Evolutionary conservation across 2,888 invertebrate genomes (phyloP), one percentile per base, ranked within the genome.

Genomic region (Polyommatus iphigenia): DNA sequence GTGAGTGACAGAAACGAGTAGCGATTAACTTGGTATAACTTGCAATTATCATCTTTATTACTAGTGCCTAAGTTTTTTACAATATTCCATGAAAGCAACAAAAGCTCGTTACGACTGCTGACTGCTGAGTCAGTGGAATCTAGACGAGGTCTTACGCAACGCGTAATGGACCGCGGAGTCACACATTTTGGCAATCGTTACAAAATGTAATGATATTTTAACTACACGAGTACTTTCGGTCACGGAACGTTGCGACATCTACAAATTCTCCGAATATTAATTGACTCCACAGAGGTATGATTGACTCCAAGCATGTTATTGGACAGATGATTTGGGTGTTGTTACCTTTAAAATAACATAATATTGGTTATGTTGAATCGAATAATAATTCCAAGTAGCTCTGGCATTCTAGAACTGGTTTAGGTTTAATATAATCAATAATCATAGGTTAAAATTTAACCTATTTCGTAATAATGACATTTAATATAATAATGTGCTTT

Each of bases 151-250:
- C n/a, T 72, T 41, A 8, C 72, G 41, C 36, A 72, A 72, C 72
- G 8, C 8, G 20, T 41, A 72, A 72, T 41, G 8, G 41, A 36
- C 36, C 72, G 10, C 36, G 20, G 32, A 72, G 41, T 20, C 36
- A 41, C 41, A 41, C 8, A 41, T 41, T 72, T 72, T 72, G 72
- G 72, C 72, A 72, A 72, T 72, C 72, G 72, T 73, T 73, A 73
- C 73, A 20, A 73, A 46, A 73, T 20, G 3, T 36, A 71, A 32
- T 71, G 71, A 3, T 71, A 41, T 36, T 72, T 36, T 72, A 72
- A 72, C 41, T n/a, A 36, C 24, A 10, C 3, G 20, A 73, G 73
- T 46, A 15, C 20, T 62, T 41, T 46, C 13, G 46, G 32, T 20
- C 46, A 46, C 41, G 41, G 4, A 15, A 15, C 5, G 20, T 36